Evolutionary conservation across 2,888 invertebrate genomes (phyloP).

Genomic region (Stomorhina lunata): DNA sequence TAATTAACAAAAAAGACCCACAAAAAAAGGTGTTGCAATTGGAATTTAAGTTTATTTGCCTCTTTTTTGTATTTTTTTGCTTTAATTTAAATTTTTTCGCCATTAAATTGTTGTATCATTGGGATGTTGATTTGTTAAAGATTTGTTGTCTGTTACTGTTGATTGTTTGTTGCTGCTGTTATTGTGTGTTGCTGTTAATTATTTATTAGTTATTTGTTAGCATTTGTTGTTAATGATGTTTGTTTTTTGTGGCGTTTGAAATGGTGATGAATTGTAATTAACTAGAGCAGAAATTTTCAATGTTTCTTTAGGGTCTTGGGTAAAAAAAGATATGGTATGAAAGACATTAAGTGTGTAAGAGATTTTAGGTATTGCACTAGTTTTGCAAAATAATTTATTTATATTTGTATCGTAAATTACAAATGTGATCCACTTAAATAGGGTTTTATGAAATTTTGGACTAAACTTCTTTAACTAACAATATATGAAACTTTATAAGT

Average conservation of each 20-base stretch:
- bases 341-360: too few species aligned
- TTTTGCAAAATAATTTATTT: too few species aligned
- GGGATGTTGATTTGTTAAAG: constrained; percentile 19
- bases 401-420: too few species aligned
- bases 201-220: constrained; percentile 40
- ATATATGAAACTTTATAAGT: too few species aligned
- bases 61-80: background rate
- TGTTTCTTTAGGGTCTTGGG: constrained; percentile 40
- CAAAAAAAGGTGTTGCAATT: background rate
- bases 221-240: constrained; percentile 30
- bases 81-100: too few species aligned
- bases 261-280: constrained; percentile 57
- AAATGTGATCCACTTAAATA: too few species aligned
- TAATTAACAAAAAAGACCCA: background rate
- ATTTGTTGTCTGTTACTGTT: background rate
- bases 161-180: background rate
- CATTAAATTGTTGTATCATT: background rate
- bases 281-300: constrained; percentile 62
- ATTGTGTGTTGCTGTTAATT: constrained; percentile 11
- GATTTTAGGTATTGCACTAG: too few species aligned
- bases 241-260: constrained; percentile 7
- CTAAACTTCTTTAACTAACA: too few species aligned
- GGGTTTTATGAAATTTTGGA: too few species aligned
- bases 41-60: background rate
- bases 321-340: background rate